These are phyloP conservation scores for Ochotona curzoniae DNA, from an alignment of 2,113 vertebrate species.

Conservation along the genomic window DNA sequence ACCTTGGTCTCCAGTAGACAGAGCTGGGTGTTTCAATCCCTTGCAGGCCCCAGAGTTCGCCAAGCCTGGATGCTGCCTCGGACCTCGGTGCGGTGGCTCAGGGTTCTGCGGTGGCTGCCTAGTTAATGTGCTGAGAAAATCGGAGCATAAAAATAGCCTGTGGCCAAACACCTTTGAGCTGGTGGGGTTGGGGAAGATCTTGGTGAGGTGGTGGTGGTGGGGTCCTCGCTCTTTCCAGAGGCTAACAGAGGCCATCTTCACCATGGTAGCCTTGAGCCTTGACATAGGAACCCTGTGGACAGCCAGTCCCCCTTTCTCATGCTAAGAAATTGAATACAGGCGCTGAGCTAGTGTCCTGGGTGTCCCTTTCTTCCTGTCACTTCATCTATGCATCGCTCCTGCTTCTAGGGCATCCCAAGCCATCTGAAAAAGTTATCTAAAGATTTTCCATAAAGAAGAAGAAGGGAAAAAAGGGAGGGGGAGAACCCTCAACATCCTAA, in stretches of 20 bases:
- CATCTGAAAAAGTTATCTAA: constrained; percentile 77
- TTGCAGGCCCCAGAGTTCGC: constrained; percentile 1
- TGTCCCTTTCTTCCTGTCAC: not conserved
- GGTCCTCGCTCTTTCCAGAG: constrained; percentile 41
- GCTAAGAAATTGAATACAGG: not conserved
- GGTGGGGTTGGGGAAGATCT: not conserved
- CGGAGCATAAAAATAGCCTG: constrained; percentile 57
- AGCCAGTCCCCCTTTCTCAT: not conserved
- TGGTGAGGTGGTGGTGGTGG: not conserved
- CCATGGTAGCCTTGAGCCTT: not conserved
- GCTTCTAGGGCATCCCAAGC: constrained; percentile 51
- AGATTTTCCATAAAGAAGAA: constrained; percentile 76
- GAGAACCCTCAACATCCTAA: constrained; percentile 61
- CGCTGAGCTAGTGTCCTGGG: not conserved
- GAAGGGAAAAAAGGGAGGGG: constrained; percentile 18
- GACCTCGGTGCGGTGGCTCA: constrained; percentile 30
- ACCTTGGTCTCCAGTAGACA: not conserved
- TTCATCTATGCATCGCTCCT: not conserved
- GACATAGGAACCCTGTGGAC: not conserved
- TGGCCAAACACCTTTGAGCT: constrained; percentile 53
- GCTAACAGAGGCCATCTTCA: constrained; percentile 6
- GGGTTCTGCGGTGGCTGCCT: constrained; percentile 46
- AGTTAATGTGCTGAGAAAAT: constrained; percentile 57
- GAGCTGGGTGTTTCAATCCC: not conserved
- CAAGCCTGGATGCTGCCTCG: not conserved